A percentile compares a stretch with the other conserved stretches of the same genome.
Evolutionary conservation across 2,888 invertebrate genomes (phyloP).

Genomic region (Prenolepis imparis): DNA sequence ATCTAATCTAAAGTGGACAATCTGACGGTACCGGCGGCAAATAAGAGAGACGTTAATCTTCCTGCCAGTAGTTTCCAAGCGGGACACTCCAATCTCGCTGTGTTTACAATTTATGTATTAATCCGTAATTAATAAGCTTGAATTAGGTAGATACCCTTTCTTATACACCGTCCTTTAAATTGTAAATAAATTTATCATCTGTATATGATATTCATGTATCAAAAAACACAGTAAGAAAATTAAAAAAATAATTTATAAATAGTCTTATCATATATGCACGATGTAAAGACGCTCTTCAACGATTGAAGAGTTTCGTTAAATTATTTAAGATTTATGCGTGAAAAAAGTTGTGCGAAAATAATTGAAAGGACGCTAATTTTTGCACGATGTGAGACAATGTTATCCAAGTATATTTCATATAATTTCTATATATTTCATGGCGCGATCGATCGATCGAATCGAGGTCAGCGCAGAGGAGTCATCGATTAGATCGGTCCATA

Average conservation of each 20-base stretch:
- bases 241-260: neutral
- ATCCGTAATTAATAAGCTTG: constrained; percentile 10
- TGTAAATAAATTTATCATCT: neutral
- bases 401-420: constrained; percentile 22
- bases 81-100: constrained; percentile 16
- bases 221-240: neutral
- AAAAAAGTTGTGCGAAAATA: neutral
- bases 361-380: neutral
- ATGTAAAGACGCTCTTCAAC: neutral
- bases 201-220: neutral
- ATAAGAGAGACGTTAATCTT: constrained; percentile 58
- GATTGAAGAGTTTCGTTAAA: neutral
- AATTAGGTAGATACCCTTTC: neutral
- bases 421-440: constrained; percentile 48
- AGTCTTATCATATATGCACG: neutral
- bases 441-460: constrained; percentile 40
- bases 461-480: constrained; percentile 41
- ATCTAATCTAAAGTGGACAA: constrained; percentile 59
- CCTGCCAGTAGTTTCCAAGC: constrained; percentile 28
- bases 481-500: constrained; percentile 31
- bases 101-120: constrained; percentile 23
- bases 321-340: neutral
- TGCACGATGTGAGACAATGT: neutral
- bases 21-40: constrained; percentile 52
- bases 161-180: neutral